These are phyloP conservation scores for Apotomis turbidana DNA, from an alignment of 2,888 invertebrate species.

Conservation along the genomic window DNA sequence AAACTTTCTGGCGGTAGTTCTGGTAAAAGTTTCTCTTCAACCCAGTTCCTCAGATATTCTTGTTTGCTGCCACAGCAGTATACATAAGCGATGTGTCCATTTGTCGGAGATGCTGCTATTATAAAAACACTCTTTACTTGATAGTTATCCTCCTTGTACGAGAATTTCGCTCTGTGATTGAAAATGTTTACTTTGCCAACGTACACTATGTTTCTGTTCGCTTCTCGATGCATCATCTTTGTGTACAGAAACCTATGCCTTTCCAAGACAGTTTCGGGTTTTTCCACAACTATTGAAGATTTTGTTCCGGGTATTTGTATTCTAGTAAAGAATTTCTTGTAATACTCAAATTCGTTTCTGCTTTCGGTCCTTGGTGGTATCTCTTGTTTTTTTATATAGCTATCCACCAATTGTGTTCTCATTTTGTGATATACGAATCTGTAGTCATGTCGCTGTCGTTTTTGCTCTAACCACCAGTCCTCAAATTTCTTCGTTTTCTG, in stretches of 20 bases:
- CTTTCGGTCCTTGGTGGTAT: neutral
- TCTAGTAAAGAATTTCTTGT: conserved; percentile 16
- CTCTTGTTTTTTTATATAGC: neutral
- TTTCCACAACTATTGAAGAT: conserved; percentile 33
- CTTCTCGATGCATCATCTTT: conserved; percentile 24
- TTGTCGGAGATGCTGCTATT: conserved; percentile 7
- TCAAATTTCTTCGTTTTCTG: neutral
- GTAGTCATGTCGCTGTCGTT: neutral
- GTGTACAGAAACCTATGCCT: conserved; percentile 28
- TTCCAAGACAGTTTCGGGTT: conserved; percentile 32
- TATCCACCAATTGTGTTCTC: conserved; percentile 3
- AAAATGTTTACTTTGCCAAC: conserved; percentile 11
- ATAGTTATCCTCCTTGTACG: neutral
- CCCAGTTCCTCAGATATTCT: conserved; percentile 9
- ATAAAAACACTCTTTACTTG: conserved; percentile 3
- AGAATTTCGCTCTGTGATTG: neutral
- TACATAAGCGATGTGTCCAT: conserved; percentile 1
- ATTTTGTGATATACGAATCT: neutral
- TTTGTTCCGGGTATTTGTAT: conserved; percentile 16
- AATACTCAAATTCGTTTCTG: neutral
- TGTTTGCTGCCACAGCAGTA: neutral
- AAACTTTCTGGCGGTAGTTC: conserved; percentile 19
- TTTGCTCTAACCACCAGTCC: conserved; percentile 1
- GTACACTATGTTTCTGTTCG: conserved; percentile 30
- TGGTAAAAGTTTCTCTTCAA: conserved; percentile 25